phyloP scores from a whole-genome alignment of 2,113 vertebrate genomes.

The Pomatostomus ruficeps region DNA sequence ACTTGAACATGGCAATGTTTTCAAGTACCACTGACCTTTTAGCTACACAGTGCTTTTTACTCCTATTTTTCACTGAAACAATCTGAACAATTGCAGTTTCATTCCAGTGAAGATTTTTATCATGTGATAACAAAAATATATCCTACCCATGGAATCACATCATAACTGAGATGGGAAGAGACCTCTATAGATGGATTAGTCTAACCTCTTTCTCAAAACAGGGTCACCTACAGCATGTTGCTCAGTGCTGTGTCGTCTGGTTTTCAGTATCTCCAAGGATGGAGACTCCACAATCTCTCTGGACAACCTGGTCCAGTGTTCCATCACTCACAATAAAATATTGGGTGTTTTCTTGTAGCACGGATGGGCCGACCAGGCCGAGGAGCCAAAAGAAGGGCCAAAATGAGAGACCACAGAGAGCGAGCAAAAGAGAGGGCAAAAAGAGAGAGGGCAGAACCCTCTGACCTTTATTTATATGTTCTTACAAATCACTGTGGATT shows the following conservation, averaged over 20 bases:
- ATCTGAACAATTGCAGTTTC: neutral
- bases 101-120: neutral
- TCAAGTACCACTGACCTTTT: neutral
- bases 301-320: neutral
- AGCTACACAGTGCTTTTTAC: neutral
- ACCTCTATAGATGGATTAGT: neutral
- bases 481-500: too few relatives aligned
- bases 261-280: neutral
- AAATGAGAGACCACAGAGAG: too few relatives aligned
- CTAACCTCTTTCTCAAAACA: neutral
- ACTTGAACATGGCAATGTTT: neutral
- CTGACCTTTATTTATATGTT: too few relatives aligned
- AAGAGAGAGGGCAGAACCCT: too few relatives aligned
- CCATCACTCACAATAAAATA: neutral
- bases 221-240: neutral
- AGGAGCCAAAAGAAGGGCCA: too few relatives aligned
- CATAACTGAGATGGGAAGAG: neutral
- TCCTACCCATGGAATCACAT: neutral
- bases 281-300: neutral
- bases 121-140: neutral
- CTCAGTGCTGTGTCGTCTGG: neutral
- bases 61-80: neutral
- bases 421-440: too few relatives aligned
- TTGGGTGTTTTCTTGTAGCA: rapidly evolving
- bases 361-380: too few relatives aligned